Conservation (phyloP, 1,140 invertebrate species). For the Bombus confusus region DNA sequence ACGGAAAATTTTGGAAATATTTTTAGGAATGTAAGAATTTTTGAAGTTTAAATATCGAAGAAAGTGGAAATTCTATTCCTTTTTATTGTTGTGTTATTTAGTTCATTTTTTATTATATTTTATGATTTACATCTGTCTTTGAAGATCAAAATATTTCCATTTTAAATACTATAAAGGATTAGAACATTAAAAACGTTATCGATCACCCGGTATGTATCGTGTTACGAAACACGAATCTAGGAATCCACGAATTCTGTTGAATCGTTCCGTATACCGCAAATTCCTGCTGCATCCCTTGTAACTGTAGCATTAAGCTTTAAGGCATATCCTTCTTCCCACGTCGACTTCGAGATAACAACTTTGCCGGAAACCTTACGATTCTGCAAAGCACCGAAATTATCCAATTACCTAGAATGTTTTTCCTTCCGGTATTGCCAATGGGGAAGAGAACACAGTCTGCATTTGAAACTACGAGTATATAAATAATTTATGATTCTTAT, state of each 20-base stretch:
- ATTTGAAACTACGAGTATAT: not conserved
- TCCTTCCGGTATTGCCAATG: constrained; percentile 28
- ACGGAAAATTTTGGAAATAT: not conserved
- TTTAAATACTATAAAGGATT: too few relatives aligned
- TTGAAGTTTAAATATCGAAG: not conserved
- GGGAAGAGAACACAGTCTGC: not conserved
- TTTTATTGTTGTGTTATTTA: not conserved
- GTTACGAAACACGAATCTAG: not conserved
- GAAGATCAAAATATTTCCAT: too few relatives aligned
- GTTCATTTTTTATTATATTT: too few relatives aligned
- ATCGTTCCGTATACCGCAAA: constrained; percentile 11
- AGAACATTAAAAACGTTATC: not conserved
- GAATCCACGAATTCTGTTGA: constrained; percentile 26
- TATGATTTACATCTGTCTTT: too few relatives aligned
- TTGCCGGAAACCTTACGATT: constrained; percentile 44
- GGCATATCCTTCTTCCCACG: constrained; percentile 45
- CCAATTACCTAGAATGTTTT: constrained; percentile 43
- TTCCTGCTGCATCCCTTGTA: constrained; percentile 8
- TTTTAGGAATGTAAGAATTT: not conserved
- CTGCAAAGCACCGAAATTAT: constrained; percentile 44
- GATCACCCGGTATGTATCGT: not conserved
- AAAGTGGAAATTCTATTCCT: not conserved
- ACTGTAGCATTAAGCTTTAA: constrained; percentile 20
- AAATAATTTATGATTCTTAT: not conserved
- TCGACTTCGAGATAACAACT: constrained; percentile 34